Conservation (phyloP, 2,797 vertebrate genomes). For the Macroramphosus scolopax region DNA sequence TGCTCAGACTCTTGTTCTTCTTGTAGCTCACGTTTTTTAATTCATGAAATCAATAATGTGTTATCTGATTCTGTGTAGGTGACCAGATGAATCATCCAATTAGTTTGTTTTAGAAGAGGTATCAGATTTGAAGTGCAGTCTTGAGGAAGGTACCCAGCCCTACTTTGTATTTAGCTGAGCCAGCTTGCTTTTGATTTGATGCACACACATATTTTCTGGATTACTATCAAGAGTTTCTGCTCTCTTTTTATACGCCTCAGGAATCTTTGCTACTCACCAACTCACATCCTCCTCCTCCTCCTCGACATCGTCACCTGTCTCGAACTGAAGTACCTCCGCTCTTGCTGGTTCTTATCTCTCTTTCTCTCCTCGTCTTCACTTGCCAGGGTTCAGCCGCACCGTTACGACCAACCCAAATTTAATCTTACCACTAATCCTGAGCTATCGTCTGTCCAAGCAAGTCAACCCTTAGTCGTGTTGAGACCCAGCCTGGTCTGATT, state of each 20-base stretch:
- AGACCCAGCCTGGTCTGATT: not conserved
- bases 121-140: slow-evolving; percentile 28
- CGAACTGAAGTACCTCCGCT: slow-evolving; percentile 62
- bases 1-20: not conserved
- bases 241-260: slow-evolving; percentile 86
- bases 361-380: slow-evolving; percentile 29
- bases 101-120: slow-evolving; percentile 11
- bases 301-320: slow-evolving; percentile 46
- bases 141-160: slow-evolving; percentile 34
- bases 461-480: not conserved
- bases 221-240: slow-evolving; percentile 55
- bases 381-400: slow-evolving; percentile 12
- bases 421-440: not conserved
- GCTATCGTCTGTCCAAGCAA: not conserved
- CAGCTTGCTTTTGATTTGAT: slow-evolving; percentile 69
- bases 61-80: slow-evolving; percentile 13
- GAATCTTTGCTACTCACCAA: slow-evolving; percentile 80
- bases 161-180: slow-evolving; percentile 77
- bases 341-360: slow-evolving; percentile 21
- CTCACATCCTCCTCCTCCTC: slow-evolving; percentile 44
- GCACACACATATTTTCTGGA: slow-evolving; percentile 44
- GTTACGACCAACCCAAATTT: not conserved
- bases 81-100: slow-evolving; percentile 4
- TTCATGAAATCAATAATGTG: slow-evolving; percentile 14
- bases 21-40: slow-evolving; percentile 2